phyloP scores from a whole-genome alignment of 2,113 vertebrate genomes.

The Pontoporia blainvillei region DNA sequence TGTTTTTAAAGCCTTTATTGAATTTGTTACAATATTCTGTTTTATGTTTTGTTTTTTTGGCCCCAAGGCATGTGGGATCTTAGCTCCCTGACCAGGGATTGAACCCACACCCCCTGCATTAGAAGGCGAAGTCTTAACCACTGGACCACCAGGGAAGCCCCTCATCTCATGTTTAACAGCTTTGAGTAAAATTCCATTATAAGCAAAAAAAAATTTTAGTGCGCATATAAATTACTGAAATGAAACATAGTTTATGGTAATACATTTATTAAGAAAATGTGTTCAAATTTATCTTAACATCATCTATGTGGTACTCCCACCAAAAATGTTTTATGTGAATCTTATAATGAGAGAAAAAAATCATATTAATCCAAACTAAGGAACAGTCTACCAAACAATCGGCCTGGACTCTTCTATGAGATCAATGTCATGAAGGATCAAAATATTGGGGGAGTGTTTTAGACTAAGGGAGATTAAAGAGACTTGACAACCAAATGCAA shows the following conservation, averaged over 20 bases:
- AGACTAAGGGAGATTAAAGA: background rate
- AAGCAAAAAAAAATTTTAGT: slow-evolving; percentile 22
- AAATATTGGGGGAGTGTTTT: background rate
- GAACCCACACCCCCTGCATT: too few species aligned
- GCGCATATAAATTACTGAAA: background rate
- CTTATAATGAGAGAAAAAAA: background rate
- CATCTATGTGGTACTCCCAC: background rate
- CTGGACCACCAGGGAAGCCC: too few species aligned
- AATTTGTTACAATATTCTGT: too few species aligned
- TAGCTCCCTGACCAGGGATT: too few species aligned
- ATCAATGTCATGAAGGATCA: background rate
- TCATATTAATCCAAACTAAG: background rate
- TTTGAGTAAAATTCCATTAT: slow-evolving; percentile 14
- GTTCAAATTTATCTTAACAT: background rate
- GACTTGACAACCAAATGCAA: background rate
- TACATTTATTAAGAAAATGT: background rate
- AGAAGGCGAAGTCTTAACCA: too few species aligned
- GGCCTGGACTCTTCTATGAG: background rate
- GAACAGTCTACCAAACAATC: background rate
- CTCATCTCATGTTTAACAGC: background rate
- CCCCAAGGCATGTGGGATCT: too few species aligned
- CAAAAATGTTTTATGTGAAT: background rate
- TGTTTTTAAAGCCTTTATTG: too few species aligned
- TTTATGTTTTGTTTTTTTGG: too few species aligned
- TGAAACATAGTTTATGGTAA: background rate